Base-by-base conservation (phyloP, 2,797 vertebrate genomes). In the Epinephelus awoara region DNA sequence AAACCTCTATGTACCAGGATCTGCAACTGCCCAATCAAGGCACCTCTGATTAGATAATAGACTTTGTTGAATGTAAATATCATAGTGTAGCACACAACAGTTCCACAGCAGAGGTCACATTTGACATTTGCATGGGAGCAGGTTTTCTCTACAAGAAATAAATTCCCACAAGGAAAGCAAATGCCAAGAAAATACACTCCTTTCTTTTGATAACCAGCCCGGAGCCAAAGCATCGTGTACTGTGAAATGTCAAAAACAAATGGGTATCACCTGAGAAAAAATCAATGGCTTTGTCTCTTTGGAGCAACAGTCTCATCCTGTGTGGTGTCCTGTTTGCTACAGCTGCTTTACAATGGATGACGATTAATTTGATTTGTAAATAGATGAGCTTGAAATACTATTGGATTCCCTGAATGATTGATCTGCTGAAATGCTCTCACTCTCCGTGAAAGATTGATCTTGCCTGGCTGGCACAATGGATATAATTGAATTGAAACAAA, bases 231-330 rank as follows among this genome's bases (percentile, higher is more conserved):
- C 65, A 44, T 9, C 9, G 23, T 15, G 11, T 10, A 42, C 44
- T 67, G 74, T 55, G 54, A 86, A 89, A 90, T 89, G 85, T 85
- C 83, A 87, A 72, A 90, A 81, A 64, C 72, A 79, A 82, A 83
- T 72, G 42, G 68, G 46, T 49, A 68, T 65, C 72, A 89, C 67
- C 75, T 75, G 51, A 84, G 55, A 71, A 61, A 71, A 79, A 78
- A 84, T 75, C 80, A 52, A 70, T 84, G 72, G 19, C 50, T 72
- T 67, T 70, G 67, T 69, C 56, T 78, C 46, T 82, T 34, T 34
- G 54, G 52, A 80, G 49, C 69, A n/a, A 13, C 3, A 2, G 42
- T 58, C 54, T 80, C 72, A 67, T 75, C 68, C 76, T 84, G 79
- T 79, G 79, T 29, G 72, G 72, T 27, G 64, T 75, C 73, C 63